phyloP scores from a whole-genome alignment of 2,888 invertebrate species.

The Dinocampus coccinellae region DNA sequence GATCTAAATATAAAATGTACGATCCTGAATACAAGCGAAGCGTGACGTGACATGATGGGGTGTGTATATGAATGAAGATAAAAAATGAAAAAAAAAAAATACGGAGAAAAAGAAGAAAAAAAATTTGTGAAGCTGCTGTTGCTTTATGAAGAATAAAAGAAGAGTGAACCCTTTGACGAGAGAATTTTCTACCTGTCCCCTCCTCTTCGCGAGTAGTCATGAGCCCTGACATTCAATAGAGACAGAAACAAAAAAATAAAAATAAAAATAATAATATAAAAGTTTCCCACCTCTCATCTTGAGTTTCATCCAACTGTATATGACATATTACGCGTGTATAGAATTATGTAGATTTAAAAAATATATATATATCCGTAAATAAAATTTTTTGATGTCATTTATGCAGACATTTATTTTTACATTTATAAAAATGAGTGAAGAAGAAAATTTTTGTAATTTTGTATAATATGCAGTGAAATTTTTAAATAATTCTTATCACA shows the following conservation, averaged over 20 bases:
- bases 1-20: background rate
- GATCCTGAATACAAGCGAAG: constrained; percentile 11
- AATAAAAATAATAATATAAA: no score
- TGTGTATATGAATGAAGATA: constrained; percentile 3
- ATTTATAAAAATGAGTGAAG: no score
- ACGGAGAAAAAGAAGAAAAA: no score
- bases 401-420: background rate
- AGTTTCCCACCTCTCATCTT: no score
- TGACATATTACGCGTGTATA: background rate
- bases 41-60: constrained; percentile 29
- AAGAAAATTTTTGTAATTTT: no score
- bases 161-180: constrained; percentile 33
- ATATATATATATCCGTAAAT: no score
- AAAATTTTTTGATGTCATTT: no score
- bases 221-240: background rate
- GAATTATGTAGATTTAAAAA: background rate
- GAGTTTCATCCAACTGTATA: constrained; percentile 36
- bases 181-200: constrained; percentile 35
- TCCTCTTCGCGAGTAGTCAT: constrained; percentile 12
- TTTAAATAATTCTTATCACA: constrained; percentile 2
- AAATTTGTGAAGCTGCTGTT: background rate
- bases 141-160: background rate
- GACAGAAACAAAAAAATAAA: constrained; percentile 13
- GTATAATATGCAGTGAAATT: background rate
- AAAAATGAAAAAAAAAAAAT: no score